Evolutionary conservation across 1,140 invertebrate genomes (phyloP), one percentile per base, ranked within the genome.

Genomic region (Calliopsis andreniformis): DNA sequence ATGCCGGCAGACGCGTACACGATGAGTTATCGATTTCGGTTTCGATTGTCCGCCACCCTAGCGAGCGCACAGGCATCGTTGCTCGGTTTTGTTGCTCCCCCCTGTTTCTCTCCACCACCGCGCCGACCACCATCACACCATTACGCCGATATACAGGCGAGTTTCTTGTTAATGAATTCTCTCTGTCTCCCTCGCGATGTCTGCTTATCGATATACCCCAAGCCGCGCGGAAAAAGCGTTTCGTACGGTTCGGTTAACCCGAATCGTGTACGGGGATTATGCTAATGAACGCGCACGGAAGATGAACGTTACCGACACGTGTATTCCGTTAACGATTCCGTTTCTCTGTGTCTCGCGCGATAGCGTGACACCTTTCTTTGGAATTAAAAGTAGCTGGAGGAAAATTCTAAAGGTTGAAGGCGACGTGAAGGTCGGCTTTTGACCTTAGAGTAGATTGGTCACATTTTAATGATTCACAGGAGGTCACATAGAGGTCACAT

Each of bases 21-120:
- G 63, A 76, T 68, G 77, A 79, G 77, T 78, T 78, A 78, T 78
- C 76, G 76, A 78, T 78, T 63, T 73, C 70, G 76, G 42, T 51
- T 75, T 78, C 76, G 76, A 78, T 78, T 78, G 76, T 78, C 61
- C 43, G 35, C 59, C 59, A 71, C 42, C 49, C 69, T 39, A 12
- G n/a, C 32, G 18, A 1, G 43, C 23, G 20, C 12, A 3, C 2
- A 39, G 25, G 42, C 23, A 51, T 14, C 53, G 47, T 63, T 53
- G 28, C 67, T 71, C 39, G 67, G 75, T 77, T 77, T 77, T 63
- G 75, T 71, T 71, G 67, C 49, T 25, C 58, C 75, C 58, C 58
- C 8, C 16, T 20, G 20, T 45, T 28, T 45, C 49, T 39, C 53
- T 68, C 42, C 35, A 23, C 47, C 61, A 25, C 12, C 62, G 35